phyloP scores from a whole-genome alignment of 2,888 invertebrate genomes.

The Callyntrura guangdongensis region DNA sequence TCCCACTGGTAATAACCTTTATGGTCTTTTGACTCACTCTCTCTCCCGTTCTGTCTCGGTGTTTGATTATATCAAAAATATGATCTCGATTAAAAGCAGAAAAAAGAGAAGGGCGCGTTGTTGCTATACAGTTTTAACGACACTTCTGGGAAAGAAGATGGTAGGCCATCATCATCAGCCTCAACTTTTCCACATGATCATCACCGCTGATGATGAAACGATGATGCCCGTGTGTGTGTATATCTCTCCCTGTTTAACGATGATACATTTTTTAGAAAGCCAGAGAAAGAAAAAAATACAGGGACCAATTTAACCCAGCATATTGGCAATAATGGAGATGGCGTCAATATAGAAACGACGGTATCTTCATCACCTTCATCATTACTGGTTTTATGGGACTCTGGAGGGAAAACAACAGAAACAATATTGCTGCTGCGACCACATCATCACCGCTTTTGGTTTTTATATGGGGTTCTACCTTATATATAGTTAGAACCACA shows the following conservation, averaged over 20 bases:
- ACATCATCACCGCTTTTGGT: not conserved
- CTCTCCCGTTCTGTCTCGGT: not conserved
- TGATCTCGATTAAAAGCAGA: slow-evolving; percentile 50
- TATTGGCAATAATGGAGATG: not conserved
- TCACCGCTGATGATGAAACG: not conserved
- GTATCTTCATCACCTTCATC: slow-evolving; percentile 43
- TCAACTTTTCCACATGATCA: not conserved
- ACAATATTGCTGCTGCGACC: not conserved
- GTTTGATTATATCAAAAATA: slow-evolving; percentile 56
- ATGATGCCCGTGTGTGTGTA: not conserved
- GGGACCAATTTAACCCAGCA: slow-evolving; percentile 23
- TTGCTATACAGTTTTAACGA: slow-evolving; percentile 67
- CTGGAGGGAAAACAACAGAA: not conserved
- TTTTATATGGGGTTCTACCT: too few species aligned
- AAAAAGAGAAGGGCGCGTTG: slow-evolving; percentile 52
- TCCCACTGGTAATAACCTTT: slow-evolving; percentile 68
- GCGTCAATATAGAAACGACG: not conserved
- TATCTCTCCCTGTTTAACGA: not conserved
- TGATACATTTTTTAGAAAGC: not conserved
- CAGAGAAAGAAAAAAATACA: not conserved
- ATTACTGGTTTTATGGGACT: slow-evolving; percentile 50
- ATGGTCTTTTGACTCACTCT: slow-evolving; percentile 5
- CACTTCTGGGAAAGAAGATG: slow-evolving; percentile 49
- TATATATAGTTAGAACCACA: too few species aligned
- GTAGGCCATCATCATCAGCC: not conserved